Conservation (phyloP, 92 coral and sea anemone genomes). For the Zoanthus sociatus region DNA sequence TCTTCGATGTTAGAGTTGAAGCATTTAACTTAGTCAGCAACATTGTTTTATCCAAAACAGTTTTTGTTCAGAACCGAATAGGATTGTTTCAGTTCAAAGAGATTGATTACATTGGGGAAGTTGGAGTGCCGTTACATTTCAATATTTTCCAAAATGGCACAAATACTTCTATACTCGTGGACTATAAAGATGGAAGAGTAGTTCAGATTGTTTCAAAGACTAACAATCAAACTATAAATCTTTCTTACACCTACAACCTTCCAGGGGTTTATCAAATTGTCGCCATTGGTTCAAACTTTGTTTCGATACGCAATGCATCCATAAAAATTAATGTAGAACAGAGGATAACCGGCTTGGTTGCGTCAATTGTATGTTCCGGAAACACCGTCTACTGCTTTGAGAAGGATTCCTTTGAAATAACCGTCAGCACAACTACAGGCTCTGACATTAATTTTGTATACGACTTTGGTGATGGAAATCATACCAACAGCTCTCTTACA, state of each 20-base stretch:
- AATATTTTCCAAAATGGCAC: conserved; percentile 29
- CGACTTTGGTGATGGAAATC: conserved; percentile 21
- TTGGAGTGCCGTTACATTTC: not conserved
- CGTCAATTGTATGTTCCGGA: conserved; percentile 10
- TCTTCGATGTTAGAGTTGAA: conserved; percentile 1
- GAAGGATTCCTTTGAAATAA: conserved; percentile 10
- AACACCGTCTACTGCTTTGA: conserved; percentile 30
- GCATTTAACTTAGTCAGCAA: conserved; percentile 34
- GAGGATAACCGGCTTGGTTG: conserved; percentile 1
- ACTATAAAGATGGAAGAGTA: conserved; percentile 17
- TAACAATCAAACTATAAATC: not conserved
- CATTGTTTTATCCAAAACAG: not conserved
- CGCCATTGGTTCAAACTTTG: conserved; percentile 20
- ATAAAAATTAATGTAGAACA: not conserved
- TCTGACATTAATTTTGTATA: conserved; percentile 2
- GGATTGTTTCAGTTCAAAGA: conserved; percentile 8
- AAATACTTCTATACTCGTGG: not conserved
- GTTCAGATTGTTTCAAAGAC: not conserved
- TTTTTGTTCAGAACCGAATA: conserved; percentile 26
- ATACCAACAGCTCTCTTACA: not conserved
- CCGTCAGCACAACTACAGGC: not conserved
- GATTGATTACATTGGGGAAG: not conserved
- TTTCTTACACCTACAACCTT: not conserved
- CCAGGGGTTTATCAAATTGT: not conserved
- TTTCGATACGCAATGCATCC: conserved; percentile 13